These are phyloP conservation scores for Acipenser ruthenus DNA, from an alignment of 2,797 vertebrate genomes.

Conservation along the genomic window DNA sequence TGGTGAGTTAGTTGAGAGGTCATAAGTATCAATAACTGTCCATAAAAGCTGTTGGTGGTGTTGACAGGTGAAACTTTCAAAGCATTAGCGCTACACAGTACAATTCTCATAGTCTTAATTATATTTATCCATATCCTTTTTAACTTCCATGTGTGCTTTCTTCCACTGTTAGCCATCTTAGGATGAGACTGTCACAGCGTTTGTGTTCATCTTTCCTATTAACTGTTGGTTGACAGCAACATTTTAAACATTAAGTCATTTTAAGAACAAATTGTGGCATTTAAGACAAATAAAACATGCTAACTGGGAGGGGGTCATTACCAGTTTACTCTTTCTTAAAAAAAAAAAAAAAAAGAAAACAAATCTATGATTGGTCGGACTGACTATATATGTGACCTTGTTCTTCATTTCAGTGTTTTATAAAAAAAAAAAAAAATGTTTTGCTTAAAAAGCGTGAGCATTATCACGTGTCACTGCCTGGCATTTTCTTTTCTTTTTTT, in stretches of 20 bases:
- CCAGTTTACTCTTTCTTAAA: too few species aligned
- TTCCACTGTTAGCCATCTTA: constrained; percentile 68
- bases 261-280: constrained; percentile 37
- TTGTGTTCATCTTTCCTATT: constrained; percentile 3
- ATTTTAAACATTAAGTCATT: constrained; percentile 37
- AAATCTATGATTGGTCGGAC: constrained; percentile 35
- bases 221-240: constrained; percentile 19
- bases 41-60: not conserved
- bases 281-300: constrained; percentile 23
- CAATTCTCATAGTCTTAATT: constrained; percentile 43
- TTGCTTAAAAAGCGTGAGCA: constrained; percentile 69
- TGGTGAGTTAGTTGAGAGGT: constrained; percentile 40
- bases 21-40: not conserved
- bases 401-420: constrained; percentile 87
- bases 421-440: constrained; percentile 51
- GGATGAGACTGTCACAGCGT: constrained; percentile 47
- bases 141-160: constrained; percentile 72
- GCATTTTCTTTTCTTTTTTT: constrained; percentile 38
- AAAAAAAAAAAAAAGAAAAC: constrained; percentile 5
- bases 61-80: not conserved
- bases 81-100: constrained; percentile 36
- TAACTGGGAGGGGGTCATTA: constrained; percentile 9
- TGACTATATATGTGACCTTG: constrained; percentile 80
- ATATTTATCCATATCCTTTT: constrained; percentile 59
- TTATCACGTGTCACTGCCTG: constrained; percentile 74